Evolutionary conservation across 2,888 invertebrate genomes (phyloP).

Genomic region (Tricholauxania praeusta): DNA sequence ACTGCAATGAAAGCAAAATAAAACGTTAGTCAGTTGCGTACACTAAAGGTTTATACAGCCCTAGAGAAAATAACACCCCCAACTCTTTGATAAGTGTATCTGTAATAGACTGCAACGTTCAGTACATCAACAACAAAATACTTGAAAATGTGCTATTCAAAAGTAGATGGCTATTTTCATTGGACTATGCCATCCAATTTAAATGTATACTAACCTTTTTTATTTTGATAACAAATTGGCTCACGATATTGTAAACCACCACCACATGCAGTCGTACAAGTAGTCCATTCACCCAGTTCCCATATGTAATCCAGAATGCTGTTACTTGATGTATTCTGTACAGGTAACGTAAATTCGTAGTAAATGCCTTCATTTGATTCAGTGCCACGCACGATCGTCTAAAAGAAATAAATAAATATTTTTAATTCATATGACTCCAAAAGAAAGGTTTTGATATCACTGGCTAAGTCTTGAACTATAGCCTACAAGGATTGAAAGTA

Average conservation of each 20-base stretch:
- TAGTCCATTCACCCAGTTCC: slow-evolving; percentile 84
- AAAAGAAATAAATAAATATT: slow-evolving; percentile 47
- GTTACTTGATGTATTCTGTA: slow-evolving; percentile 69
- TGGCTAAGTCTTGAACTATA: too few species aligned
- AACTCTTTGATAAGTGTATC: too few species aligned
- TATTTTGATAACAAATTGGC: slow-evolving; percentile 69
- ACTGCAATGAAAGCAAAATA: slow-evolving; percentile 64
- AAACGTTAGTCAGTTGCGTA: not conserved
- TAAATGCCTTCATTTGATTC: slow-evolving; percentile 84
- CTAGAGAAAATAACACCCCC: too few species aligned
- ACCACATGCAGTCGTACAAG: slow-evolving; percentile 83
- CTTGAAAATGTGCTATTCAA: too few species aligned
- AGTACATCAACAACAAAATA: too few species aligned
- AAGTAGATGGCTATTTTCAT: too few species aligned
- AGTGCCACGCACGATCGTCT: slow-evolving; percentile 80
- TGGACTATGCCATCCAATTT: not conserved
- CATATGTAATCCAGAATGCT: slow-evolving; percentile 76
- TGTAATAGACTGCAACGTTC: too few species aligned
- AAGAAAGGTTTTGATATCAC: too few species aligned
- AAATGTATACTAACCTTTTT: not conserved
- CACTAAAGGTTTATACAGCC: too few species aligned
- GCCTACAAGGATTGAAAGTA: too few species aligned
- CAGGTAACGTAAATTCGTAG: slow-evolving; percentile 80
- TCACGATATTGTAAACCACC: slow-evolving; percentile 76
- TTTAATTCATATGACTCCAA: not conserved